These are phyloP conservation scores for Harpegnathos saltator DNA, from an alignment of 1,140 invertebrate species.

Conservation along the genomic window DNA sequence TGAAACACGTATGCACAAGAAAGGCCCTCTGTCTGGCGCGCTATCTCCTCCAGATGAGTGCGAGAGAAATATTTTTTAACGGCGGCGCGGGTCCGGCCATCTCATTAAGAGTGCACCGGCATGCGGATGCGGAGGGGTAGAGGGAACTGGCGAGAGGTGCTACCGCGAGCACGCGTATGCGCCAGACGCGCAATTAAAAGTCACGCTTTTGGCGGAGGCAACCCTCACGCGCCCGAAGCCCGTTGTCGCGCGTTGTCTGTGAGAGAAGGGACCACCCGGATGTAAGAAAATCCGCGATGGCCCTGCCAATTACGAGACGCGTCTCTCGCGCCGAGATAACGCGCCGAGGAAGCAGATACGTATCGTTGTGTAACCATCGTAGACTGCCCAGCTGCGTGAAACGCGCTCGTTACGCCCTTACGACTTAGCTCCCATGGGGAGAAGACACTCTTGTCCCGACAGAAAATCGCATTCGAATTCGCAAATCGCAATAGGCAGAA, in stretches of 20 bases:
- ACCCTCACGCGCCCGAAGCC: constrained; percentile 13
- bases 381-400: not conserved
- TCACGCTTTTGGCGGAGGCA: constrained; percentile 44
- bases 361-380: not conserved
- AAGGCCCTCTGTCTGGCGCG: constrained; percentile 37
- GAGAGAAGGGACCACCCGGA: not conserved
- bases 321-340: too few species aligned
- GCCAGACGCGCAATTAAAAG: constrained; percentile 62
- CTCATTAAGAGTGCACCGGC: constrained; percentile 64
- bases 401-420: not conserved
- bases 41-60: constrained; percentile 45
- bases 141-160: constrained; percentile 14
- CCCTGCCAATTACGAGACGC: not conserved
- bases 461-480: not conserved
- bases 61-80: constrained; percentile 69
- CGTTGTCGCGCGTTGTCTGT: not conserved
- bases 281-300: constrained; percentile 41
- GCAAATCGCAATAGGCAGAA: too few species aligned
- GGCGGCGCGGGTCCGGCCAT: constrained; percentile 58
- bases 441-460: not conserved
- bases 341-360: not conserved
- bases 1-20: constrained; percentile 63
- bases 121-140: not conserved
- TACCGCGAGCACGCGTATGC: constrained; percentile 26
- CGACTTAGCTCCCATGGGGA: not conserved